Evolutionary conservation across 2,797 vertebrate genomes (phyloP).

Genomic region (Micromesistius poutassou): DNA sequence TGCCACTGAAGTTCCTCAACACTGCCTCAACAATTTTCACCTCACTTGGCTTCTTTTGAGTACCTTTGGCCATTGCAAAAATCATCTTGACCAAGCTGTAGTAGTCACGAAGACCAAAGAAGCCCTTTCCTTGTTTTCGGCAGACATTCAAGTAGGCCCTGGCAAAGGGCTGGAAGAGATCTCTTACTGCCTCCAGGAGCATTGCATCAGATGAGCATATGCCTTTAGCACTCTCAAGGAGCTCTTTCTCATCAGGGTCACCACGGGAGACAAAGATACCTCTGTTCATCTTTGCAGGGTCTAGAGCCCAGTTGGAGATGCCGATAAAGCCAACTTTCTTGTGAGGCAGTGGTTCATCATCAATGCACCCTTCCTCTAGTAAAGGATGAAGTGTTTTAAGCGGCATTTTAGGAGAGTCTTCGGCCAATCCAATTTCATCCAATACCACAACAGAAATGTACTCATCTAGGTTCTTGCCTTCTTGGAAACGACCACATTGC

Average conservation of each 20-base stretch:
- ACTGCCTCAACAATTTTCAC: conserved; percentile 77
- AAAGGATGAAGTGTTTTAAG: conserved; percentile 94
- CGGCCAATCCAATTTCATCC: conserved; percentile 95
- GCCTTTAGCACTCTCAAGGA: conserved; percentile 84
- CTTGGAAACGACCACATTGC: conserved; percentile 94
- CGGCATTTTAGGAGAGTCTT: conserved; percentile 96
- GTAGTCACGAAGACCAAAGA: conserved; percentile 95
- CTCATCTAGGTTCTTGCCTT: conserved; percentile 87
- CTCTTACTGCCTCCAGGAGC: conserved; percentile 76
- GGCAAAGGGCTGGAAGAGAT: conserved; percentile 85
- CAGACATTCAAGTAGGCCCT: conserved; percentile 80
- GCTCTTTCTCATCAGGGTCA: conserved; percentile 81
- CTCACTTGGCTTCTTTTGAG: conserved; percentile 63
- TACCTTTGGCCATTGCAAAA: conserved; percentile 76
- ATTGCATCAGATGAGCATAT: conserved; percentile 85
- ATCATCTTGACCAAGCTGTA: conserved; percentile 98
- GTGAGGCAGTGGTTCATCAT: conserved; percentile 86
- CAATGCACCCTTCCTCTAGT: conserved; percentile 94
- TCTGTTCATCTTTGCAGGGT: conserved; percentile 98
- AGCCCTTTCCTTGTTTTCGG: conserved; percentile 80
- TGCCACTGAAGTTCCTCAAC: conserved; percentile 92
- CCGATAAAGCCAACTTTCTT: conserved; percentile 95
- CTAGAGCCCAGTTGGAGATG: conserved; percentile 97
- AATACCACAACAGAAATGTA: conserved; percentile 94
- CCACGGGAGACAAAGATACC: conserved; percentile 94